phyloP scores from a whole-genome alignment of 2,113 vertebrate genomes.

The Desmodus rotundus region DNA sequence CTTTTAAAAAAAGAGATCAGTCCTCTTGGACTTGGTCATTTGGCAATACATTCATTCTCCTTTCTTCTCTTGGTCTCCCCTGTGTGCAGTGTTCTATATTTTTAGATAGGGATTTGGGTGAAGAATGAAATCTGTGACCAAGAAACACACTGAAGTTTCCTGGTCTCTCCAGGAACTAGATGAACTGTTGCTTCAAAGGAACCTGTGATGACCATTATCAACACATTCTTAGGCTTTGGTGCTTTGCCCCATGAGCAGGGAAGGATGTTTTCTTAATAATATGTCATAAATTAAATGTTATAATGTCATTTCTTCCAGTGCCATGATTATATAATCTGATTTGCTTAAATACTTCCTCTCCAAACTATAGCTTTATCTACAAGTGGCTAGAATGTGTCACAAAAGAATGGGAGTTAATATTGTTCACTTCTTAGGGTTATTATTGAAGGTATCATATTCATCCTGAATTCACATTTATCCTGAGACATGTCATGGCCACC shows the following conservation, averaged over 20 bases:
- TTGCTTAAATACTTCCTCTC: slow-evolving; percentile 23
- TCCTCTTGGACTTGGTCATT: slow-evolving; percentile 4
- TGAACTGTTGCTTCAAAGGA: slow-evolving; percentile 46
- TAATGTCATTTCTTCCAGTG: not conserved
- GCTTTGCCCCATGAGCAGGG: not conserved
- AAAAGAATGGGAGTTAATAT: not conserved
- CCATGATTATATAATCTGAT: not conserved
- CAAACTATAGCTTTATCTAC: not conserved
- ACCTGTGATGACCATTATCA: not conserved
- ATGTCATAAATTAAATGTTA: not conserved
- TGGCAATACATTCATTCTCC: slow-evolving; percentile 8
- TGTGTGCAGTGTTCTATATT: not conserved
- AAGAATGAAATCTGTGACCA: slow-evolving; percentile 39
- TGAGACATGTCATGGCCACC: not conserved
- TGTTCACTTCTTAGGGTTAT: not conserved
- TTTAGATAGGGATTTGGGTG: slow-evolving; percentile 37
- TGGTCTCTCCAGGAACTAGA: slow-evolving; percentile 35
- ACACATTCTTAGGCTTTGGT: not conserved
- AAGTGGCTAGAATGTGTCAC: not conserved
- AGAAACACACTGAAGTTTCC: slow-evolving; percentile 34
- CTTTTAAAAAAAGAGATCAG: not conserved
- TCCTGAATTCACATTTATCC: not conserved
- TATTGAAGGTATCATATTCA: not conserved
- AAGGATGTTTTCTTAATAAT: not conserved
- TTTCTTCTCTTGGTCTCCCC: slow-evolving; percentile 18